Conservation (phyloP, 2,113 vertebrate genomes). For the Hemibagrus wyckioides region DNA sequence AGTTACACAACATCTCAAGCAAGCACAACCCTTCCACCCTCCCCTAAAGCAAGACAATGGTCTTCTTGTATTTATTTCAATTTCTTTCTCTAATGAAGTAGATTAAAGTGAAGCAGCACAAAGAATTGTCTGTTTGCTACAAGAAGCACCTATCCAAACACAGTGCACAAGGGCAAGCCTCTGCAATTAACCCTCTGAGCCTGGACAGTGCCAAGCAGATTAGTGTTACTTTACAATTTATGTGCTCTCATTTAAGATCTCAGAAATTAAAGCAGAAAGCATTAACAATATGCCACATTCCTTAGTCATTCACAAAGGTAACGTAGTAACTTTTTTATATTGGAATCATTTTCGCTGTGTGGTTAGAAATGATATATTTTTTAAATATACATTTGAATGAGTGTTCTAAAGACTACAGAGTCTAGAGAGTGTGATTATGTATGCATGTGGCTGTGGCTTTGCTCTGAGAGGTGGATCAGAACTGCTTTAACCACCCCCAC, state of each 20-base stretch:
- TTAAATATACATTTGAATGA: no score
- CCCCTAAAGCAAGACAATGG: constrained; percentile 73
- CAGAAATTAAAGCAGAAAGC: not conserved
- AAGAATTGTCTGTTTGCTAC: constrained; percentile 75
- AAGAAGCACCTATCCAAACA: constrained; percentile 82
- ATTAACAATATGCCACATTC: not conserved
- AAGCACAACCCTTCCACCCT: constrained; percentile 38
- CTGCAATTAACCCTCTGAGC: constrained; percentile 69
- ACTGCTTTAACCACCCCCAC: no score
- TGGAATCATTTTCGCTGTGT: no score
- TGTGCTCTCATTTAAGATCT: constrained; percentile 49
- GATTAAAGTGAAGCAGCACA: constrained; percentile 75
- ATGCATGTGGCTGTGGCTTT: not conserved
- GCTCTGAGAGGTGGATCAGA: not conserved
- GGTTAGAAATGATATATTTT: no score
- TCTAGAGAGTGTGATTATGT: not conserved
- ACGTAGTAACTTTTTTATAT: no score
- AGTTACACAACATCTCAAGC: constrained; percentile 67
- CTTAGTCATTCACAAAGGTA: not conserved
- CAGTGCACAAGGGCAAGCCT: constrained; percentile 70
- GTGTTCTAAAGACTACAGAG: not conserved
- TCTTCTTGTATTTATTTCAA: constrained; percentile 78
- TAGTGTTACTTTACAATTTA: constrained; percentile 51
- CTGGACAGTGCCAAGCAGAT: constrained; percentile 49
- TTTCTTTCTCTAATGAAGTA: constrained; percentile 83